Base-by-base conservation (phyloP, 2,113 vertebrate species). In the Cryptomyrus ogoouensis region DNA sequence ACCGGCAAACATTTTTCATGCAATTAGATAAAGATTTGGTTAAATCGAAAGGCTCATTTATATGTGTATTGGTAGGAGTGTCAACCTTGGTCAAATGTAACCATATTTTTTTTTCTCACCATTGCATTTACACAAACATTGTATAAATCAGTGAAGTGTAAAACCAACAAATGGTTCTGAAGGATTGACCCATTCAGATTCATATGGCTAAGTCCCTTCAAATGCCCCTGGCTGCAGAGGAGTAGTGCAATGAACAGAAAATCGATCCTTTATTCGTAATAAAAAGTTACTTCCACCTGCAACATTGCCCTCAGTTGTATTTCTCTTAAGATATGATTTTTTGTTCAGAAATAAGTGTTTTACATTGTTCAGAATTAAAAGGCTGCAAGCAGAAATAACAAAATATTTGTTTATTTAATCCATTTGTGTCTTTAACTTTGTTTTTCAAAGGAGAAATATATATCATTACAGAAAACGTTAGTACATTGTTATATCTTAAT, bases 71-170 rank as follows among this genome's bases (percentile, higher is more conserved):
- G 62, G 6, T 27, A n/a, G n/a, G 62, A 13, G 35, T 15, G 35
- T 77, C 70, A 39, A 62, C 84, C 87, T 93, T 92, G 93, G 94
- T 93, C 94, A 94, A 94, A 94, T 17, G 92, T 46, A 94, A 88
- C 91, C 92, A 94, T 95, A 94, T 96, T 94, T 95, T 93, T 91
- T 92, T 95, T 93, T 91, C 92, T 77, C 31, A 35, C 4, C 12
- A 35, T 77, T 39, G 35, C 70, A 77, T 31, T 77, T 35, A 39
- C 24, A 35, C 62, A 66, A 35, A 19, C 70, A 77, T 77, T 17
- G 31, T 39, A 77, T 35, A 77, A 77, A 39, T 35, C 70, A 35
- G 31, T 35, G 70, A 77, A 19, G 35, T 77, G 70, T 19, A 35
- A 77, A 39, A 35, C 70, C 27, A 39, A 13, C 70, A 77, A 77